A percentile compares a stretch with the other conserved stretches of the same genome.
phyloP scores from a whole-genome alignment of 2,888 invertebrate genomes.

The Synergus japonicus region DNA sequence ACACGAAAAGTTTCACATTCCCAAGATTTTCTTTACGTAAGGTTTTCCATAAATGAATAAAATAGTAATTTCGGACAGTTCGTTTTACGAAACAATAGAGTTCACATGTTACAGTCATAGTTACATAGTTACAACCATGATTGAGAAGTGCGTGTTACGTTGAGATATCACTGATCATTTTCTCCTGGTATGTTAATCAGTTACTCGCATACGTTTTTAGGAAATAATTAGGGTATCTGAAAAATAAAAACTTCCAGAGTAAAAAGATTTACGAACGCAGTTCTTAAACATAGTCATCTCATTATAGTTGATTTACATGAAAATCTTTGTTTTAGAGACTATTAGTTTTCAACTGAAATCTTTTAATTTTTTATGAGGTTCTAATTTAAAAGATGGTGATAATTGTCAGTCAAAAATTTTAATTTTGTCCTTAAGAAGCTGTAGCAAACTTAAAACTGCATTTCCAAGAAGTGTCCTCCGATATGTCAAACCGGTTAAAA shows the following conservation, averaged over 20 bases:
- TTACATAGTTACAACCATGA: conserved; percentile 22
- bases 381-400: not conserved
- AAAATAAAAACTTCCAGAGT: not conserved
- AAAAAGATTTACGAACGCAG: not conserved
- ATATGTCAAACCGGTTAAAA: conserved; percentile 6
- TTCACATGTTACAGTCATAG: conserved; percentile 8
- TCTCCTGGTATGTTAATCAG: conserved; percentile 19
- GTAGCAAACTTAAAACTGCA: conserved; percentile 12
- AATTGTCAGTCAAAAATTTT: not conserved
- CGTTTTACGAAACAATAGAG: conserved; percentile 27
- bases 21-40: conserved; percentile 4
- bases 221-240: conserved; percentile 14
- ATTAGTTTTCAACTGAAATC: not conserved
- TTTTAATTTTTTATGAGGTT: not conserved
- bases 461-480: not conserved
- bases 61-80: conserved; percentile 25
- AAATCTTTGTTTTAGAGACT: not conserved
- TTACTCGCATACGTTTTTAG: conserved; percentile 17
- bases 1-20: not conserved
- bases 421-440: not conserved
- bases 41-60: conserved; percentile 12
- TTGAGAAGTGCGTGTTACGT: conserved; percentile 20
- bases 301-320: not conserved
- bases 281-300: not conserved
- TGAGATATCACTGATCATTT: conserved; percentile 15